These are phyloP conservation scores for Dendropsophus ebraccatus DNA, from an alignment of 2,113 vertebrate genomes.

Conservation along the genomic window DNA sequence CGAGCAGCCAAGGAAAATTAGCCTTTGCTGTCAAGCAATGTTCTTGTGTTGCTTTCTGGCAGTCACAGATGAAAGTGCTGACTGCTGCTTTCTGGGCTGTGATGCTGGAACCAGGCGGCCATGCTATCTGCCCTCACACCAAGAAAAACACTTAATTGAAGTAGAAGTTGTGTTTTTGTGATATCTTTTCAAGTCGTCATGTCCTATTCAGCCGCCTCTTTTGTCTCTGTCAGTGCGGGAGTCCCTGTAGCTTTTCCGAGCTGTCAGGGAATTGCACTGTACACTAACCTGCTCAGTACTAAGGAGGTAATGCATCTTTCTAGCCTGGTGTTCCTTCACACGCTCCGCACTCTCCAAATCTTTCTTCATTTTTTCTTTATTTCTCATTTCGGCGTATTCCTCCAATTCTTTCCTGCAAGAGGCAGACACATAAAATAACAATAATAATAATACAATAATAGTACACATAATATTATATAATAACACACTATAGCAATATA, in stretches of 20 bases:
- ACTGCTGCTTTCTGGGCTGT: conserved; percentile 66
- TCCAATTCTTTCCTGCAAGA: conserved; percentile 80
- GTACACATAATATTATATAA: too few species aligned
- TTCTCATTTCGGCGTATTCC: conserved; percentile 77
- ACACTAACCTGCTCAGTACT: conserved; percentile 89
- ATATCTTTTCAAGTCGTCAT: conserved; percentile 81
- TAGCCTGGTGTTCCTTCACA: conserved; percentile 76
- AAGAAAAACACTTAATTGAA: conserved; percentile 74
- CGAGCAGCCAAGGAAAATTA: conserved; percentile 69
- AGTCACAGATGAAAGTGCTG: conserved; percentile 69
- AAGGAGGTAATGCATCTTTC: conserved; percentile 90
- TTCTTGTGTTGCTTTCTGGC: conserved; percentile 67
- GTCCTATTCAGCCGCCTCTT: conserved; percentile 77
- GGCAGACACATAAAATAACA: too few species aligned
- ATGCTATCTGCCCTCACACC: conserved; percentile 67
- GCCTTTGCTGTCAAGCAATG: conserved; percentile 65
- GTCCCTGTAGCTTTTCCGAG: conserved; percentile 69
- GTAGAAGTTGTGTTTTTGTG: conserved; percentile 75
- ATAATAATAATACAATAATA: too few species aligned
- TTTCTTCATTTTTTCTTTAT: conserved; percentile 74
- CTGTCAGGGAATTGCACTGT: conserved; percentile 72
- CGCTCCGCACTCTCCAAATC: conserved; percentile 75
- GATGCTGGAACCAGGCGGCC: conserved; percentile 68
- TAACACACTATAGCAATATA: too few species aligned
- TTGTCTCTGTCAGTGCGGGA: conserved; percentile 76